These are phyloP conservation scores for Andrena cerasifolii DNA, from an alignment of 1,140 invertebrate genomes.

Conservation along the genomic window DNA sequence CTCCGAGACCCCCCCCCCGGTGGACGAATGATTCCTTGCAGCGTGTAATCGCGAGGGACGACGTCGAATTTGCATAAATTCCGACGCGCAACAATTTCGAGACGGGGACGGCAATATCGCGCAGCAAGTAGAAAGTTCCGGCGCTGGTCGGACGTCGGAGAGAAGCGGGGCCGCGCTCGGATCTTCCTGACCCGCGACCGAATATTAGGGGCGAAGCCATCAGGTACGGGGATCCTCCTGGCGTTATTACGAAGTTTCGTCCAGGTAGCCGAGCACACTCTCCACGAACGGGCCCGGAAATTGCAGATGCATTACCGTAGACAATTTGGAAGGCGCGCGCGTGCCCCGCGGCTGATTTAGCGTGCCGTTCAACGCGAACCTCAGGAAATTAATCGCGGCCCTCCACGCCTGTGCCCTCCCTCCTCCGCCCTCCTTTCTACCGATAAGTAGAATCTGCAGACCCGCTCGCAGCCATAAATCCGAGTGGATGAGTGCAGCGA, in stretches of 20 bases:
- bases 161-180: background rate
- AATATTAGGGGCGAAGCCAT: background rate
- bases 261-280: slow-evolving; percentile 4
- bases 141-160: slow-evolving; percentile 7
- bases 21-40: background rate
- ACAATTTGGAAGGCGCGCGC: slow-evolving; percentile 22
- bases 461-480: slow-evolving; percentile 14
- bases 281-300: slow-evolving; percentile 24
- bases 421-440: background rate
- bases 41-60: slow-evolving; percentile 3
- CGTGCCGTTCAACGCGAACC: slow-evolving; percentile 3
- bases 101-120: slow-evolving; percentile 1
- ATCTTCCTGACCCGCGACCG: background rate
- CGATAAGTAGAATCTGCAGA: background rate
- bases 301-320: slow-evolving; percentile 40
- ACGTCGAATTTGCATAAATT: slow-evolving; percentile 29
- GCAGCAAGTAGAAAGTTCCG: slow-evolving; percentile 24
- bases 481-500: background rate
- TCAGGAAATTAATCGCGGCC: slow-evolving; percentile 27
- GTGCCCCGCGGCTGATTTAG: slow-evolving; percentile 25
- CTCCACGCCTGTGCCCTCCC: too few relatives aligned
- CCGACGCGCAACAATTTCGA: slow-evolving; percentile 11
- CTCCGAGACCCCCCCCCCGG: too few relatives aligned
- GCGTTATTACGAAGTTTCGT: slow-evolving; percentile 33
- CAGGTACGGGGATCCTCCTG: background rate